Evolutionary conservation across 2,113 vertebrate genomes (phyloP), one percentile per base, ranked within the genome.

Genomic region (Leptosomus discolor): DNA sequence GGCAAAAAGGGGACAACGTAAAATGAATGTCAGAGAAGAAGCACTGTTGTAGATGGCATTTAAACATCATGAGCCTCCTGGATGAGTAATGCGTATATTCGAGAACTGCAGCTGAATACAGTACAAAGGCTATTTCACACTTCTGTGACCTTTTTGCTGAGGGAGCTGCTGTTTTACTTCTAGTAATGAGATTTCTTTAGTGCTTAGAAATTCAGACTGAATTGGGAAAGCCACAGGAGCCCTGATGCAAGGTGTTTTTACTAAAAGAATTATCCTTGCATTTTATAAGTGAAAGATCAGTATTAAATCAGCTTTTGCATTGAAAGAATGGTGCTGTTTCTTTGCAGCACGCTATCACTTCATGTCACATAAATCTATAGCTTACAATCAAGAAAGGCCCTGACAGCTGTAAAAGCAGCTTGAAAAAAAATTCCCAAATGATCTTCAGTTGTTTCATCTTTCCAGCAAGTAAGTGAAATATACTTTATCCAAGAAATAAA

Each of bases 161-260:
- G 61, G 64, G 82, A 97, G 64, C 73, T 93, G 71, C 79, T 92
- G 60, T 94, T 95, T 94, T 50, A 69, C 79, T 94, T 92, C 84
- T 92, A 92, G 37, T 91, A 95, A 95, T 78, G 69, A 96, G 81
- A 95, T 86, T 93, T 84, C 48, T 61, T 82, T 17, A 69, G 69
- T 74, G 58, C 80, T 93, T 56, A 92, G 85, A 96, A 94, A 96
- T 85, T 91, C 81, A 94, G 78, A 84, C 86, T 65, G 51, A 89
- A 68, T 37, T 54, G 48, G 54, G 64, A 78, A 84, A 95, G 70
- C 82, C 63, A 43, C 71, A 79, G 85, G 50, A 78, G 65, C 68
- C 58, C 60, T 76, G 45, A 91, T 64, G 53, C 0, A 14, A 95
- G 48, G 24, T 57, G 75, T 80, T 92, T 89, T 94, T 45, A 71